Evolutionary conservation across 2,888 invertebrate genomes (phyloP).

Genomic region (Rhagophthalmus giganteus): DNA sequence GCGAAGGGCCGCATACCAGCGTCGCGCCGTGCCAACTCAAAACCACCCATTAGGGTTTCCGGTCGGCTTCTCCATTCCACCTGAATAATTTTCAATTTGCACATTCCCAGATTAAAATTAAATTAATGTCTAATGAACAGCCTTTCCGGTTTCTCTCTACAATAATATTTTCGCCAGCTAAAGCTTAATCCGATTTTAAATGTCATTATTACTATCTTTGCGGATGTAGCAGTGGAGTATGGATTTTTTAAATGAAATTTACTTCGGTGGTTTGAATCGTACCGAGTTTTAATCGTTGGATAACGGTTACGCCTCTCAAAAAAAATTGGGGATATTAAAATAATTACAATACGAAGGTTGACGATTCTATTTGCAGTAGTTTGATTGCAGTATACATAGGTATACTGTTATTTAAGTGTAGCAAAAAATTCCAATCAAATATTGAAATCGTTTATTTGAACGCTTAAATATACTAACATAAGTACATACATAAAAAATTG

Average conservation of each 20-base stretch:
- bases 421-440: no score
- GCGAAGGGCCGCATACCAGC: conserved; percentile 41
- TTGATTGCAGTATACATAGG: no score
- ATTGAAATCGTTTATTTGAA: no score
- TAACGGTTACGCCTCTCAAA: no score
- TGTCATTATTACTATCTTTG: conserved; percentile 27
- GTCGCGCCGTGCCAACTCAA: conserved; percentile 42
- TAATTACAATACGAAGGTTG: no score
- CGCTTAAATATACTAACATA: no score
- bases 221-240: conserved; percentile 23
- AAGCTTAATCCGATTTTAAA: conserved; percentile 34
- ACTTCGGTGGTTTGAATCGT: conserved; percentile 11
- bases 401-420: no score
- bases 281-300: conserved; percentile 15
- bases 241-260: conserved; percentile 21
- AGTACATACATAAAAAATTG: no score
- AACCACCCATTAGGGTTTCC: conserved; percentile 49
- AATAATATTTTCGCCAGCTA: conserved; percentile 34
- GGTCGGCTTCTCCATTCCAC: conserved; percentile 49
- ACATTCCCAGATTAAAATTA: conserved; percentile 50
- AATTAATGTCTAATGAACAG: conserved; percentile 52
- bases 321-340: no score
- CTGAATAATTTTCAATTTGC: conserved; percentile 53
- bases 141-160: conserved; percentile 38
- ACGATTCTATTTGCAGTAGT: no score